phyloP scores from a whole-genome alignment of 1,140 invertebrate genomes.

The Cardiocondyla obscurior region DNA sequence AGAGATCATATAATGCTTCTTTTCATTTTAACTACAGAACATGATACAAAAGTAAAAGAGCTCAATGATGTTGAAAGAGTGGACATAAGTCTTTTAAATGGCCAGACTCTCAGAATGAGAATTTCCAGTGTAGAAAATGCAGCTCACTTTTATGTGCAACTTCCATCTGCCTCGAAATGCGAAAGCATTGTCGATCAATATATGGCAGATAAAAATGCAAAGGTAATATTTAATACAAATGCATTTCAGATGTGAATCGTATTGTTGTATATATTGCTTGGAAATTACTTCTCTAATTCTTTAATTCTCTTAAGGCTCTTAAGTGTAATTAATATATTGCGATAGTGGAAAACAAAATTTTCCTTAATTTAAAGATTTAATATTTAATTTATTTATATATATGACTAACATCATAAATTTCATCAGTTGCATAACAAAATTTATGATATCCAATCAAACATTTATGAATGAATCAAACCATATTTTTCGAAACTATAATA shows the following conservation, averaged over 20 bases:
- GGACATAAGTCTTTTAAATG: conserved; percentile 77
- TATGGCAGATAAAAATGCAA: conserved; percentile 72
- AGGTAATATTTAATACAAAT: conserved; percentile 68
- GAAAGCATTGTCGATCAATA: conserved; percentile 70
- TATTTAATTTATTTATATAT: neutral
- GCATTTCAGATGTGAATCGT: neutral
- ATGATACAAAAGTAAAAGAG: neutral
- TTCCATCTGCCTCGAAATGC: conserved; percentile 75
- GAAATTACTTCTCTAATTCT: neutral
- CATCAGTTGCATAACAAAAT: neutral
- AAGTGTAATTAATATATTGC: neutral
- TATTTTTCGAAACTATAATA: neutral
- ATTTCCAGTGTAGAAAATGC: conserved; percentile 77
- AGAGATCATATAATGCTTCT: no score
- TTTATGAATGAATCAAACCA: conserved; percentile 3
- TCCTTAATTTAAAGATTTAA: neutral
- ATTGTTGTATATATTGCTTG: neutral
- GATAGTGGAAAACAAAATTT: neutral
- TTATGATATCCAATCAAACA: neutral
- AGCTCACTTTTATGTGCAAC: conserved; percentile 79
- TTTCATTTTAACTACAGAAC: conserved; percentile 41
- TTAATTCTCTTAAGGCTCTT: neutral
- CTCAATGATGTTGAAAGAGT: conserved; percentile 61
- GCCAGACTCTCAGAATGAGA: conserved; percentile 78
- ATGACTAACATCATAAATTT: neutral